A percentile compares a stretch with the other conserved stretches of the same genome.
These are phyloP conservation scores for Xiphydria camelus DNA, from an alignment of 2,888 invertebrate genomes.

Conservation along the genomic window DNA sequence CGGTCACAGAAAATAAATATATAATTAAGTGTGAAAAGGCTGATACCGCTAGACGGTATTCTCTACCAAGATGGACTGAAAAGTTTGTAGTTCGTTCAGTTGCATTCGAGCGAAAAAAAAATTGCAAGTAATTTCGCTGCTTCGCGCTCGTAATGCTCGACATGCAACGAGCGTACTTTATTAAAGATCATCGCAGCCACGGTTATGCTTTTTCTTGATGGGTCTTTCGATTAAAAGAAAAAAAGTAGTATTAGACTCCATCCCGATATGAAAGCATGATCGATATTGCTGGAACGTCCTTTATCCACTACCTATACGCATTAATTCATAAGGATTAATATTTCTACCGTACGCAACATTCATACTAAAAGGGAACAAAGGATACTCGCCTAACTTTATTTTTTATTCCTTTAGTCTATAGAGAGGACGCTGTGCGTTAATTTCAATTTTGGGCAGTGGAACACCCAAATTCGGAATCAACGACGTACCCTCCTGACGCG, in stretches of 20 bases:
- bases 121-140: too few relatives aligned
- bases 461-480: constrained; percentile 12
- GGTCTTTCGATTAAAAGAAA: too few relatives aligned
- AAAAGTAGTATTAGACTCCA: too few relatives aligned
- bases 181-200: too few relatives aligned
- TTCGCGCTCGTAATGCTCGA: too few relatives aligned
- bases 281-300: too few relatives aligned
- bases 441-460: constrained; percentile 14
- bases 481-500: constrained; percentile 17
- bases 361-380: constrained; percentile 19
- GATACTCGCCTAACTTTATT: constrained; percentile 34
- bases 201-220: constrained; percentile 1
- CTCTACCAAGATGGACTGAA: constrained; percentile 9
- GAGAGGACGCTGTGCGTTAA: constrained; percentile 13
- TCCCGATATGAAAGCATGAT: too few relatives aligned
- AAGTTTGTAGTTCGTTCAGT: too few relatives aligned
- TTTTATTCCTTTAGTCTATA: constrained; percentile 37
- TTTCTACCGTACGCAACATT: constrained; percentile 15
- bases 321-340: constrained; percentile 3
- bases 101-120: too few relatives aligned
- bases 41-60: constrained; percentile 10
- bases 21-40: constrained; percentile 6
- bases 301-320: constrained; percentile 1
- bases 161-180: too few relatives aligned
- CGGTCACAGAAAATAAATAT: neutral